phyloP scores from a whole-genome alignment of 1,140 invertebrate species.

The Platorchestia sp. region DNA sequence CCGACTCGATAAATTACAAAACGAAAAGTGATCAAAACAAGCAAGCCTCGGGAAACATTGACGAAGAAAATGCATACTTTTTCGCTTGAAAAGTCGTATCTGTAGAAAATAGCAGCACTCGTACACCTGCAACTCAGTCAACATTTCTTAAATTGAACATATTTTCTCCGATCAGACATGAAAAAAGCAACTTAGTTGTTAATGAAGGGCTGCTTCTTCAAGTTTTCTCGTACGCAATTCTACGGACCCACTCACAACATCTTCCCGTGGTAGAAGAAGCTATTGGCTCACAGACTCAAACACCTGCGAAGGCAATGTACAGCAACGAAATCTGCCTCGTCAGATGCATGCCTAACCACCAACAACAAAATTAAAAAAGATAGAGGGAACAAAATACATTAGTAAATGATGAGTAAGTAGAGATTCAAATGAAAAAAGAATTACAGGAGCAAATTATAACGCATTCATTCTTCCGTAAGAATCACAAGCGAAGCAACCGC shows the following conservation, averaged over 20 bases:
- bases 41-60: too few species aligned
- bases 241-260: neutral
- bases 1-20: neutral
- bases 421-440: too few species aligned
- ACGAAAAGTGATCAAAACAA: neutral
- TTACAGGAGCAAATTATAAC: neutral
- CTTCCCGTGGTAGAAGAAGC: neutral
- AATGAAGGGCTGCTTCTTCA: too few species aligned
- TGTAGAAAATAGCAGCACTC: too few species aligned
- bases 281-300: neutral
- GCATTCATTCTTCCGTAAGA: too few species aligned
- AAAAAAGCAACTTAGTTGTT: too few species aligned
- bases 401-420: too few species aligned
- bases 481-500: neutral
- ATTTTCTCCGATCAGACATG: neutral
- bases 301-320: neutral
- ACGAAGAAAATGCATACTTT: too few species aligned
- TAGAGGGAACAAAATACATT: too few species aligned
- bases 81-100: too few species aligned
- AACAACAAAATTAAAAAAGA: neutral
- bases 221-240: neutral
- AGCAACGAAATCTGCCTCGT: neutral
- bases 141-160: too few species aligned
- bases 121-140: too few species aligned
- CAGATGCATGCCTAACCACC: neutral